phyloP scores from a whole-genome alignment of 1,140 invertebrate genomes.

The Rhyacophila brunnea region DNA sequence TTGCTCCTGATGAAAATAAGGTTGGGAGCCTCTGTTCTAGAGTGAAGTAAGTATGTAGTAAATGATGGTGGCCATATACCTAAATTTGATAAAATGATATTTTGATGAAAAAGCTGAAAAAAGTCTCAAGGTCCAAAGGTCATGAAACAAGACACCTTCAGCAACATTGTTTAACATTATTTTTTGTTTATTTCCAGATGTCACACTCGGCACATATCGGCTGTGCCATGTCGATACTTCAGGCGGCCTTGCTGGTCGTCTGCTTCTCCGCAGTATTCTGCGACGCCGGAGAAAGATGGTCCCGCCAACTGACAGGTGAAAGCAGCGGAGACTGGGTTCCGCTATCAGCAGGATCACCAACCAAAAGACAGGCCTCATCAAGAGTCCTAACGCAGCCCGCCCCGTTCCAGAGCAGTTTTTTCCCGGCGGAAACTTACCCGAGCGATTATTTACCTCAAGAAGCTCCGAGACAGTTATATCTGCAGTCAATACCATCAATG shows the following conservation, averaged over 20 bases:
- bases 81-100: no score
- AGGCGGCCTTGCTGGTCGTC: background rate
- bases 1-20: no score
- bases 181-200: slow-evolving; percentile 12
- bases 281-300: slow-evolving; percentile 25
- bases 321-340: slow-evolving; percentile 29
- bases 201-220: slow-evolving; percentile 7
- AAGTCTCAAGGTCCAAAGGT: no score
- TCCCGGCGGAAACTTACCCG: slow-evolving; percentile 46
- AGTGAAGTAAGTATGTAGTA: no score
- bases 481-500: slow-evolving; percentile 43
- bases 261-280: slow-evolving; percentile 3
- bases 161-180: no score
- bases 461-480: slow-evolving; percentile 46
- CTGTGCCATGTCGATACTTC: background rate
- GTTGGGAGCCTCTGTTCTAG: no score
- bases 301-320: slow-evolving; percentile 24
- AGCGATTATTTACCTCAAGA: slow-evolving; percentile 44
- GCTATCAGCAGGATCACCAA: slow-evolving; percentile 25
- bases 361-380: slow-evolving; percentile 48
- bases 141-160: no score
- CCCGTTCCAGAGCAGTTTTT: slow-evolving; percentile 41
- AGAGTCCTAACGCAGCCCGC: slow-evolving; percentile 53
- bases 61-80: no score
- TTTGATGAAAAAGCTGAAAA: no score